Base-by-base conservation (phyloP, 2,888 invertebrate species). In the Mamestra brassicae region DNA sequence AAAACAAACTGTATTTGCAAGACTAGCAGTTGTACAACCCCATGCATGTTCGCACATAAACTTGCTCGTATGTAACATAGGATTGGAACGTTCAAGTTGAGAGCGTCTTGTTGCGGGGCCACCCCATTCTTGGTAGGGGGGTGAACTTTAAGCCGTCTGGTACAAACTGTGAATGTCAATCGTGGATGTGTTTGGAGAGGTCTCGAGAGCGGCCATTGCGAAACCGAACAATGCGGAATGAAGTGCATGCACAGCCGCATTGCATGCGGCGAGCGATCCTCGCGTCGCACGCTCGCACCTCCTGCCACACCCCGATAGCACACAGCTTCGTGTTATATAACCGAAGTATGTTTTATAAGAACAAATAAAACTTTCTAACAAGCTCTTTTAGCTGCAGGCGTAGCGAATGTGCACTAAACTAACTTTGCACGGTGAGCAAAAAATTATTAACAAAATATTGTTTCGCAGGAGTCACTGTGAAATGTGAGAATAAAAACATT, bases 201-300 rank as follows among this genome's bases (percentile, higher is more conserved):
- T 88, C 93, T 95, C 86, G 87, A 93, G 90, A 87, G 84, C 88
- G 87, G 87, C 91, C 88, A 92, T 93, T 93, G 92, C 93, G 85
- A 90, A 91, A 92, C 91, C 89, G 93, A 94, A 96, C 95, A 96
- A 96, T 95, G 93, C 89, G 90, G 88, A 93, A 93, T 94, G 91
- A 90, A 93, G 93, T 93, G 91, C 89, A 90, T 89, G 89, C 88
- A 90, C 84, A 90, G 91, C 91, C 89, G 88, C 90, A 91, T 90
- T 90, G 81, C 85, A 88, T 73, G 77, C 70, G 67, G 50, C 58
- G 71, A 71, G 64, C 79, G 74, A 76, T 75, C 78, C 69, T 84
- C 61, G 74, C 64, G 63, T 65, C 65, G 50, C 68, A 50, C 75
- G 65, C 55, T 65, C 68, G 52, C 72, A 47, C 81, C 80, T 80